Conservation (phyloP, 1,140 invertebrate genomes). For the Euschistus heros region DNA sequence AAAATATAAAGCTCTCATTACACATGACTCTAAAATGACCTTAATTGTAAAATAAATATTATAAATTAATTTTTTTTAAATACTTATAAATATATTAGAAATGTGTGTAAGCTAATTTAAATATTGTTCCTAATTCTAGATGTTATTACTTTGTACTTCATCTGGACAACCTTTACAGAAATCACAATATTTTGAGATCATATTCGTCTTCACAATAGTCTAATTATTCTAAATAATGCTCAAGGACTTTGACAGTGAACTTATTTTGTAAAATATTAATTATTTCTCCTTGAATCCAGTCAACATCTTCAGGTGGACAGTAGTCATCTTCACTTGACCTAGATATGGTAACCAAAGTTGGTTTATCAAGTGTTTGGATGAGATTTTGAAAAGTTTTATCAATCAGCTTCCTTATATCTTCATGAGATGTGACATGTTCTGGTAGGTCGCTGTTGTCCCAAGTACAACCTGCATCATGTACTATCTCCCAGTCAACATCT, state of each 20-base stretch:
- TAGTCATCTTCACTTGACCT: conserved; percentile 80
- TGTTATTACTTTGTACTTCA: too few species aligned
- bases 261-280: conserved; percentile 38
- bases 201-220: too few species aligned
- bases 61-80: too few species aligned
- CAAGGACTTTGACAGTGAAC: conserved; percentile 26
- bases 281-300: conserved; percentile 54
- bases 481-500: conserved; percentile 61
- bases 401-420: conserved; percentile 55
- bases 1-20: too few species aligned
- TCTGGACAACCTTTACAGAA: too few species aligned
- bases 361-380: conserved; percentile 49
- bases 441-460: conserved; percentile 70
- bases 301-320: conserved; percentile 65
- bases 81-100: too few species aligned
- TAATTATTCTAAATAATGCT: conserved; percentile 10
- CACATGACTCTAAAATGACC: too few species aligned
- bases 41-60: too few species aligned
- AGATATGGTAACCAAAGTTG: conserved; percentile 66
- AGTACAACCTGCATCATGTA: conserved; percentile 78
- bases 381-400: conserved; percentile 44
- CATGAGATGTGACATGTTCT: conserved; percentile 60
- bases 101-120: too few species aligned
- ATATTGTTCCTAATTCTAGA: too few species aligned
- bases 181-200: too few species aligned